These are phyloP conservation scores for Crotalus horridus DNA, from an alignment of 2,113 vertebrate genomes.

Conservation along the genomic window DNA sequence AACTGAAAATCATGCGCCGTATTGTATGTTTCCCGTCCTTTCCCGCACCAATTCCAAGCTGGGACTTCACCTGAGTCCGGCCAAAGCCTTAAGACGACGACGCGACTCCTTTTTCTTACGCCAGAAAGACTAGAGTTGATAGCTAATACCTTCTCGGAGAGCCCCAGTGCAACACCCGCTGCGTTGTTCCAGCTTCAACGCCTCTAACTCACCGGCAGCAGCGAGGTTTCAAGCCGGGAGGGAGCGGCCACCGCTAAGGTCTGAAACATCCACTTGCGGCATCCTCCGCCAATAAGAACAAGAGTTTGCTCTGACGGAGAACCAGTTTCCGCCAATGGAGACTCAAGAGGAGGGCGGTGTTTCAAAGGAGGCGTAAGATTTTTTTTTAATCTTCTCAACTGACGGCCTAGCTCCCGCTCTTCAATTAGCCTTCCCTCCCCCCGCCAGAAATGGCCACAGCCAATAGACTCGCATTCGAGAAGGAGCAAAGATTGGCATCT, in stretches of 20 bases:
- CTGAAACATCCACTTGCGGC: not conserved
- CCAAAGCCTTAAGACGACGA: constrained; percentile 26
- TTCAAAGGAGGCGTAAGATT: not conserved
- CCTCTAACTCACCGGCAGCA: constrained; percentile 55
- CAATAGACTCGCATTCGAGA: no score
- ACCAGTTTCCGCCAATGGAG: fast-evolving
- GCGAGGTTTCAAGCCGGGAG: constrained; percentile 32
- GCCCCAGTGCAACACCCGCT: constrained; percentile 40
- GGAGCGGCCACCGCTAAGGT: constrained; percentile 32
- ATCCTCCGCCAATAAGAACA: not conserved
- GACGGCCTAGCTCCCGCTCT: not conserved
- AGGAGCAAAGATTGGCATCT: not conserved
- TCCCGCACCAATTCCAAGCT: constrained; percentile 7
- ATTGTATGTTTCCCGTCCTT: constrained; percentile 12
- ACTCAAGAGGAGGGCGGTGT: not conserved
- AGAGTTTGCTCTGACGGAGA: fast-evolving
- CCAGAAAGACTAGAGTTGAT: constrained; percentile 21
- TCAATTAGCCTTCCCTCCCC: not conserved
- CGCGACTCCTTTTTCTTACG: constrained; percentile 31
- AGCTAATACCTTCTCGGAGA: constrained; percentile 45
- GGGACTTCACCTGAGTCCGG: constrained; percentile 69
- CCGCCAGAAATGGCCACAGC: no score
- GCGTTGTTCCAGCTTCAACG: constrained; percentile 31
- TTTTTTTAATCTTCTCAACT: constrained; percentile 24
- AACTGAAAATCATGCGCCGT: constrained; percentile 17